Base-by-base conservation (phyloP, 1,140 invertebrate species). In the Sinella curviseta region DNA sequence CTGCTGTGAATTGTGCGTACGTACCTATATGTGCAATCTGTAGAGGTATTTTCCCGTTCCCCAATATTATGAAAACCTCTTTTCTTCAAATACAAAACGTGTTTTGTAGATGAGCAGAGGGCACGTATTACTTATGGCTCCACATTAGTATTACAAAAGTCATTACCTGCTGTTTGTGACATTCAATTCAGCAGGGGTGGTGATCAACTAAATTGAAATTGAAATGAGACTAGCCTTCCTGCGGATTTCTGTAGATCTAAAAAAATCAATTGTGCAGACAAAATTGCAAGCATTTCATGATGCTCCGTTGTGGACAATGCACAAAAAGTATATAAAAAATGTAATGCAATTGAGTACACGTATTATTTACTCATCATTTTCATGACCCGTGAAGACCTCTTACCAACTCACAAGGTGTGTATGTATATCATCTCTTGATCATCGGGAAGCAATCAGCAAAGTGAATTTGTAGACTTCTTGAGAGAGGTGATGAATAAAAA, bases 181-280 rank as follows among this genome's bases (percentile, higher is more conserved):
- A 65, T 65, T 65, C 57, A 16, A 8, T 16, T 16, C 57, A 65
- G 57, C 57, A 65, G 57, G 57, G 57, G 57, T n/a, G 57, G 57
- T 65, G 57, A 65, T 65, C 57, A 65, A 65, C 16, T 65, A 65
- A 65, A 65, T 65, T 65, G 57, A 65, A 65, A 65, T 65, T 65
- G 57, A 65, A 65, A 65, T 65, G 57, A 65, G 57, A 65, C 57
- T 26, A 65, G 57, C 57, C 26, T 65, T 65, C 57, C 57, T 65
- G 24, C 26, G 57, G 57, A 48, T 20, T 12, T 48, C 8, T 8
- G 39, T 48, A 48, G 39, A 20, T 48, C 20, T 48, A 12, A 8
- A 48, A 48, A 48, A 48, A 48, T 48, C 39, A 48, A 48, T 48
- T 48, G 39, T 48, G 20, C 20, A n/a, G n/a, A n/a, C n/a, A n/a